A percentile compares a stretch with the other conserved stretches of the same genome.
These are phyloP conservation scores for Abrostola tripartita DNA, from an alignment of 2,888 invertebrate genomes.

Conservation along the genomic window DNA sequence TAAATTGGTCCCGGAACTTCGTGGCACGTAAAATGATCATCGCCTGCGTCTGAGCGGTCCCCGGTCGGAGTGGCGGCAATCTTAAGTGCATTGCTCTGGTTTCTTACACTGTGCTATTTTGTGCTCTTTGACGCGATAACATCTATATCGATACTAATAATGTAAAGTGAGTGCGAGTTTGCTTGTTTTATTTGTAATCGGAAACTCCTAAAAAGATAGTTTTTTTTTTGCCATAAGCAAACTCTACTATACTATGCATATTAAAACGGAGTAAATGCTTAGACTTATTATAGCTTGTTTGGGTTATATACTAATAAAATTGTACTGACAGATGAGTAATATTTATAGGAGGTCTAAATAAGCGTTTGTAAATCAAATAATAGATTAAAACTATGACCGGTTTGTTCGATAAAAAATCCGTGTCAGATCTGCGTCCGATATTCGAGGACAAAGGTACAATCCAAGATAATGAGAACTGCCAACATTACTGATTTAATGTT, in stretches of 20 bases:
- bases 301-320: too few species aligned
- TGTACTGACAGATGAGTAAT: too few species aligned
- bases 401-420: constrained; percentile 25
- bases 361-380: constrained; percentile 16
- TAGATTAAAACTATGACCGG: constrained; percentile 13
- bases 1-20: constrained; percentile 86
- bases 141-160: constrained; percentile 32
- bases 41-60: constrained; percentile 73
- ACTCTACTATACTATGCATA: too few species aligned
- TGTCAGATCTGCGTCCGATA: constrained; percentile 20
- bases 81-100: constrained; percentile 81
- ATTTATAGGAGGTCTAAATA: neutral
- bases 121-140: constrained; percentile 38
- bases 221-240: constrained; percentile 49
- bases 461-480: constrained; percentile 20
- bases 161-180: neutral
- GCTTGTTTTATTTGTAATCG: too few species aligned
- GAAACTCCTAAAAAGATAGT: too few species aligned
- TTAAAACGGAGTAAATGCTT: too few species aligned
- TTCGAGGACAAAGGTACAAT: constrained; percentile 26
- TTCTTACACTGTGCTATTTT: constrained; percentile 64
- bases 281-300: too few species aligned
- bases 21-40: constrained; percentile 84
- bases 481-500: constrained; percentile 49
- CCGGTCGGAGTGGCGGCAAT: constrained; percentile 59